These are phyloP conservation scores for Brevimyrus niger DNA, from an alignment of 2,113 vertebrate genomes.

Conservation along the genomic window DNA sequence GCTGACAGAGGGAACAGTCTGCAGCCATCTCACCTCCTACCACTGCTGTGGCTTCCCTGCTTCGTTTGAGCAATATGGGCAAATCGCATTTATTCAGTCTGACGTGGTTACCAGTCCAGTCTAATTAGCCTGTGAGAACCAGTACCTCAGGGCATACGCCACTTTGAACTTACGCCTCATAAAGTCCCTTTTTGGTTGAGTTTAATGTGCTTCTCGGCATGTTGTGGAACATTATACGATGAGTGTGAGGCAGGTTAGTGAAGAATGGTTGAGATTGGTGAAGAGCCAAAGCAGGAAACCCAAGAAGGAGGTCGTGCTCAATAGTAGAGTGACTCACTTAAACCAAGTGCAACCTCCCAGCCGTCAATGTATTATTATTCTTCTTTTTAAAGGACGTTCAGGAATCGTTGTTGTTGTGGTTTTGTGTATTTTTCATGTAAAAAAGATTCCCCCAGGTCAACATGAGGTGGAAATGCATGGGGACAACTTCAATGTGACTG, in stretches of 20 bases:
- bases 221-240: not conserved
- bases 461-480: not conserved
- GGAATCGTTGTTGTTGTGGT: not conserved
- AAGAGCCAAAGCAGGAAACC: not conserved
- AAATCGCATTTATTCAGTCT: conserved; percentile 18
- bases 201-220: not conserved
- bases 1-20: not conserved
- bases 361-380: not conserved
- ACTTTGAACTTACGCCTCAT: not conserved
- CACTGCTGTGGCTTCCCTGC: not conserved
- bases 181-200: not conserved
- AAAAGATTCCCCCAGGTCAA: not conserved
- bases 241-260: not conserved
- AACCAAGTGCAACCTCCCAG: not conserved
- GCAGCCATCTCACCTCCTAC: not conserved
- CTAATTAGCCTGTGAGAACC: conserved; percentile 9
- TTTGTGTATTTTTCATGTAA: not conserved
- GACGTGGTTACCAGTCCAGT: conserved; percentile 20
- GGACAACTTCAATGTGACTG: not conserved
- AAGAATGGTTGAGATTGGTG: not conserved
- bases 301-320: not conserved
- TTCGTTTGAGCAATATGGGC: not conserved
- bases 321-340: not conserved
- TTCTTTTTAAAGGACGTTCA: not conserved
- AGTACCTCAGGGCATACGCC: conserved; percentile 5